Percentiles rank a stretch among this genome's conserved stretches.
Conservation (phyloP, 2,113 vertebrate genomes). For the Thomomys bottae region DNA sequence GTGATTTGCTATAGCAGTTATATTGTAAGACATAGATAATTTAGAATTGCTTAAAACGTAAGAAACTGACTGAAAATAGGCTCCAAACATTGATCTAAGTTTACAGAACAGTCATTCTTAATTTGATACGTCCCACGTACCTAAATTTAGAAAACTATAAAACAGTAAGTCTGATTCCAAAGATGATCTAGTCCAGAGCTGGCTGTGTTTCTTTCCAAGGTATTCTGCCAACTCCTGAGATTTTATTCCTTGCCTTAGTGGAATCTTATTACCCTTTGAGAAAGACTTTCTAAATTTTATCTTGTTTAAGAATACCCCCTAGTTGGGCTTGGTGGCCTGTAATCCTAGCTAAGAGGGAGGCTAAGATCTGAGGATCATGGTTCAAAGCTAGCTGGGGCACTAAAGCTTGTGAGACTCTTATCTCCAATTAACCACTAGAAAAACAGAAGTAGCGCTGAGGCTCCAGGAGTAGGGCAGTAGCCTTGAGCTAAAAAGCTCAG, state of each 20-base stretch:
- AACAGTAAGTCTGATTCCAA: conserved; percentile 77
- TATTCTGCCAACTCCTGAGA: conserved; percentile 27
- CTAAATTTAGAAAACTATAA: conserved; percentile 81
- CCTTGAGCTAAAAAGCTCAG: no score
- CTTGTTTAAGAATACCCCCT: no score
- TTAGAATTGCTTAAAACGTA: conserved; percentile 34
- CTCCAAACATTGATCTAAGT: conserved; percentile 45
- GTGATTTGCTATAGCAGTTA: neutral
- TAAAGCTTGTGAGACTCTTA: no score
- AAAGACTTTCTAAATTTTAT: neutral
- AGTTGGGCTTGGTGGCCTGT: no score
- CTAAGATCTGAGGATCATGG: no score
- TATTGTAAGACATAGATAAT: conserved; percentile 55
- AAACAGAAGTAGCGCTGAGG: no score
- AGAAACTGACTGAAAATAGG: conserved; percentile 61
- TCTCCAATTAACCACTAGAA: no score
- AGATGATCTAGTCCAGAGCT: conserved; percentile 72
- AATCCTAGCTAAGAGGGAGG: no score
- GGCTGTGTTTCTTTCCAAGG: conserved; percentile 44
- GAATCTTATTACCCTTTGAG: neutral
- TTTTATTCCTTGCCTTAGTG: conserved; percentile 16
- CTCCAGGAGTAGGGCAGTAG: no score
- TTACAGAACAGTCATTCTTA: conserved; percentile 56
- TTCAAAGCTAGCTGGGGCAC: no score
- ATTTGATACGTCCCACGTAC: conserved; percentile 49